A percentile compares a stretch with the other conserved stretches of the same genome.
phyloP scores from a whole-genome alignment of 2,797 vertebrate species.

The Odontamblyopus lacepedii region DNA sequence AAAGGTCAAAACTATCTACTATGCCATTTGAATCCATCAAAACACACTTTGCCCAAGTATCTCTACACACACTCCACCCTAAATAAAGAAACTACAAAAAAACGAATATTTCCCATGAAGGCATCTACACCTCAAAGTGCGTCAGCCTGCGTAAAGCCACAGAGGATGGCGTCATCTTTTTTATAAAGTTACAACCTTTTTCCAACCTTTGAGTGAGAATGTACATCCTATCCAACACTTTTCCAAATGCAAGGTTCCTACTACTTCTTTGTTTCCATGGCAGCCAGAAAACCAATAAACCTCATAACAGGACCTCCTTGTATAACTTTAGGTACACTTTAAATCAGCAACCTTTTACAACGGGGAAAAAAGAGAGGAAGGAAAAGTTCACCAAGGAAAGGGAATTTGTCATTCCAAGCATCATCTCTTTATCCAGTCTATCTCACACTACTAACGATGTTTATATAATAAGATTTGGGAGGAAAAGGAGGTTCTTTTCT shows the following conservation, averaged over 20 bases:
- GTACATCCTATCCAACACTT: conserved; percentile 9
- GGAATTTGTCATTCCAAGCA: conserved; percentile 22
- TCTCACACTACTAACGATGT: conserved; percentile 31
- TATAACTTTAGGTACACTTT: conserved; percentile 26
- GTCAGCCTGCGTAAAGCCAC: conserved; percentile 40
- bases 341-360: conserved; percentile 17
- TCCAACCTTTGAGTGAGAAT: conserved; percentile 30
- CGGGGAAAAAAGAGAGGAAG: conserved; percentile 19
- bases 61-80: not conserved
- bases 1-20: not conserved
- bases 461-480: conserved; percentile 23
- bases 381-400: conserved; percentile 37
- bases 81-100: not conserved
- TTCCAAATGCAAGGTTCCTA: conserved; percentile 15
- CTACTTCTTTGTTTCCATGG: conserved; percentile 50
- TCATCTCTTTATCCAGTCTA: conserved; percentile 23
- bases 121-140: conserved; percentile 38
- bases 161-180: conserved; percentile 62
- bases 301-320: conserved; percentile 42
- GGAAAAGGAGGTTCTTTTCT: conserved; percentile 18
- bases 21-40: not conserved
- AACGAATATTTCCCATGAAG: not conserved
- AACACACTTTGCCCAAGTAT: not conserved
- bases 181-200: conserved; percentile 33
- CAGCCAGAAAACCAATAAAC: conserved; percentile 44